These are phyloP conservation scores for Oryzias woworae DNA, from an alignment of 2,113 vertebrate species.

Conservation along the genomic window DNA sequence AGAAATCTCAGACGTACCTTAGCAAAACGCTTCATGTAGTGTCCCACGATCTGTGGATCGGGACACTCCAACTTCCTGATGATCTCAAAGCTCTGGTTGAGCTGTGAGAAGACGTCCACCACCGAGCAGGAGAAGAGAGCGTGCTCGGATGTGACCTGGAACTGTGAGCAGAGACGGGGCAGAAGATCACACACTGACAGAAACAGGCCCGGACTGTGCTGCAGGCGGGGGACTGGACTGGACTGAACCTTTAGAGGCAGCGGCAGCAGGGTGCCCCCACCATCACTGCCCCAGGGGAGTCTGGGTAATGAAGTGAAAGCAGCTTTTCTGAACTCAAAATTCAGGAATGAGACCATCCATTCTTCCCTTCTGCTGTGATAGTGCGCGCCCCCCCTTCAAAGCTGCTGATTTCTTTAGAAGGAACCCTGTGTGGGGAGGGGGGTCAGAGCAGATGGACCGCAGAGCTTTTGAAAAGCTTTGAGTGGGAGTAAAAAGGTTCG, in stretches of 20 bases:
- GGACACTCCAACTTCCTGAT: slow-evolving; percentile 98
- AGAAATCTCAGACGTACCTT: slow-evolving; percentile 79
- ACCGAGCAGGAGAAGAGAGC: slow-evolving; percentile 98
- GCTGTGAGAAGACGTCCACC: slow-evolving; percentile 97
- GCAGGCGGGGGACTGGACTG: slow-evolving; percentile 18
- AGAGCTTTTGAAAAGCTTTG: too few species aligned
- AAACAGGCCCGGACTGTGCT: background rate
- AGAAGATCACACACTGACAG: background rate
- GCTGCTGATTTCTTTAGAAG: slow-evolving; percentile 1
- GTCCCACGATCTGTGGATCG: slow-evolving; percentile 94
- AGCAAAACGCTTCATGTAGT: slow-evolving; percentile 97
- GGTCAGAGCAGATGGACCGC: background rate
- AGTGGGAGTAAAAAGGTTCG: slow-evolving; percentile 6
- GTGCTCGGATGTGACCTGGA: slow-evolving; percentile 96
- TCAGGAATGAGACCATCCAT: slow-evolving; percentile 16
- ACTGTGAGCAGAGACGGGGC: slow-evolving; percentile 73
- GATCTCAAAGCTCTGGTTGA: slow-evolving; percentile 99
- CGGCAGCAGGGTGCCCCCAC: background rate
- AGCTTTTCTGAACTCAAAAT: slow-evolving; percentile 45
- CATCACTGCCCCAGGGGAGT: slow-evolving; percentile 32
- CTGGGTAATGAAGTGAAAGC: slow-evolving; percentile 60
- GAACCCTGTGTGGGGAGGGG: background rate
- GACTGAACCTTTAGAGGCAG: background rate
- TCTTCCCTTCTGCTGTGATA: slow-evolving; percentile 31
- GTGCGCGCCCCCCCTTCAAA: slow-evolving; percentile 8